These are phyloP conservation scores for Acanthosoma haemorrhoidale DNA, from an alignment of 2,888 invertebrate genomes.

Conservation along the genomic window DNA sequence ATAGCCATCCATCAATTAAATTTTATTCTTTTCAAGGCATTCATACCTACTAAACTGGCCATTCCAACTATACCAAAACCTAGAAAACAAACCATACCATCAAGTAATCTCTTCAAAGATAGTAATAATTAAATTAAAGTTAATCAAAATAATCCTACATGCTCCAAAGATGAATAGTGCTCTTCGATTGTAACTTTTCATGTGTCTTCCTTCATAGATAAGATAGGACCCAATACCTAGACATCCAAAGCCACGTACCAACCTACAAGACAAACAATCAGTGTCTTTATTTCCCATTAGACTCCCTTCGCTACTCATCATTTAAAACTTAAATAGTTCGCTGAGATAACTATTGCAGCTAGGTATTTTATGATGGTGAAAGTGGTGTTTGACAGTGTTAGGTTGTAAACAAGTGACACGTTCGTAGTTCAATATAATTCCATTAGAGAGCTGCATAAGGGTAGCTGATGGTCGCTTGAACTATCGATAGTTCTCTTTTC, in stretches of 20 bases:
- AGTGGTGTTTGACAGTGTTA: too few species aligned
- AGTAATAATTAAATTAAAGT: neutral
- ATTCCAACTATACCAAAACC: neutral
- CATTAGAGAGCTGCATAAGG: too few species aligned
- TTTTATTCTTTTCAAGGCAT: neutral
- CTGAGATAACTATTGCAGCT: too few species aligned
- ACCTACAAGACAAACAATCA: neutral
- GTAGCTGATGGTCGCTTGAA: too few species aligned
- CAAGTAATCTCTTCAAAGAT: neutral
- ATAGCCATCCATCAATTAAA: neutral
- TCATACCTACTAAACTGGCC: neutral
- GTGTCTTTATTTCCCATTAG: neutral
- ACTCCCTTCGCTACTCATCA: neutral
- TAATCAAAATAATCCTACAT: slow-evolving; percentile 1
- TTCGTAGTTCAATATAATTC: too few species aligned
- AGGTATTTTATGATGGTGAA: too few species aligned
- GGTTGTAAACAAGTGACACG: too few species aligned
- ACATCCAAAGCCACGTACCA: neutral
- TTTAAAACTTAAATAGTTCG: too few species aligned
- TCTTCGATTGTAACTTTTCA: neutral
- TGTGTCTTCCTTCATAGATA: neutral
- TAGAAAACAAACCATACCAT: neutral
- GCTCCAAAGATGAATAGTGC: neutral
- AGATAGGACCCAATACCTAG: neutral
- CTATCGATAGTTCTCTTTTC: too few species aligned